phyloP scores from a whole-genome alignment of 2,113 vertebrate species.

The Gobius niger region DNA sequence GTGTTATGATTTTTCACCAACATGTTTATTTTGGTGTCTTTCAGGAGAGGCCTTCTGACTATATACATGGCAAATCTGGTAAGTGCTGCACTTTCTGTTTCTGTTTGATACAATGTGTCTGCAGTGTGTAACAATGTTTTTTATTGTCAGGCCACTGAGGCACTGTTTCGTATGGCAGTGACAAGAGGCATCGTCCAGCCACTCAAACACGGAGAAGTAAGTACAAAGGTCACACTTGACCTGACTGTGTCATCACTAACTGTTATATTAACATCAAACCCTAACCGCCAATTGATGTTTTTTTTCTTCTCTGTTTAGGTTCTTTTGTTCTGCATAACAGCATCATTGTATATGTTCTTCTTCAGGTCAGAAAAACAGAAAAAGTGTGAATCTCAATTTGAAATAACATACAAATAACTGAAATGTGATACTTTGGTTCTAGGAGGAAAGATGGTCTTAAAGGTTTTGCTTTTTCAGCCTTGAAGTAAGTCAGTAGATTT shows the following conservation, averaged over 20 bases:
- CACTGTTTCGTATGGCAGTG: constrained; percentile 79
- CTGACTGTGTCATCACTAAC: background rate
- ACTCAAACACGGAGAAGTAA: constrained; percentile 79
- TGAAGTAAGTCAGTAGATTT: constrained; percentile 84
- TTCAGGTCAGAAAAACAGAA: constrained; percentile 71
- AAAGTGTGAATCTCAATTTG: background rate
- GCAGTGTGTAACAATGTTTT: background rate
- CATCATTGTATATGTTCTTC: constrained; percentile 80
- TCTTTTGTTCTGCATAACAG: constrained; percentile 78
- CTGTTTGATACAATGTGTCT: background rate
- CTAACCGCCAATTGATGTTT: background rate
- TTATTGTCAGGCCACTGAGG: constrained; percentile 75
- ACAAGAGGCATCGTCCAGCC: constrained; percentile 74
- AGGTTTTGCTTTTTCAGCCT: constrained; percentile 93
- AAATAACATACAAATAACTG: background rate
- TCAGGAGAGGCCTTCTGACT: constrained; percentile 96
- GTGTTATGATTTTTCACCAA: background rate
- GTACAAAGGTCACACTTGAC: background rate
- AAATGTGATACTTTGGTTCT: constrained; percentile 34
- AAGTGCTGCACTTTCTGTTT: constrained; percentile 65
- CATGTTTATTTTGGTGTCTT: constrained; percentile 29
- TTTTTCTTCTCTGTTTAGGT: constrained; percentile 54
- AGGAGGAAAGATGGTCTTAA: constrained; percentile 96
- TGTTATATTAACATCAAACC: background rate
- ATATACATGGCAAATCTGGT: constrained; percentile 99